phyloP scores from a whole-genome alignment of 2,888 invertebrate species.

The Serripes groenlandicus region DNA sequence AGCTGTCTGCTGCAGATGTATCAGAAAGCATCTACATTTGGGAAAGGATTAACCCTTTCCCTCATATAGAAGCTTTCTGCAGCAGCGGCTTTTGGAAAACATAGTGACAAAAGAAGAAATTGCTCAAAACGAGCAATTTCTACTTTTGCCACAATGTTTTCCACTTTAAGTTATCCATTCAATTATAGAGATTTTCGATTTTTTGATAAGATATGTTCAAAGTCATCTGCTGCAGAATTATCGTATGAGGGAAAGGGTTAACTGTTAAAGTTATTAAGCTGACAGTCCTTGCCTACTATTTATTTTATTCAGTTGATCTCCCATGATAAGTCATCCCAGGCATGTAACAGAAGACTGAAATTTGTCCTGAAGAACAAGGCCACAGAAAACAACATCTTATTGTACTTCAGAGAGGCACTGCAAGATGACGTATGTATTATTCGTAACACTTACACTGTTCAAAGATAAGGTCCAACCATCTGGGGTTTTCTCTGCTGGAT shows the following conservation, averaged over 20 bases:
- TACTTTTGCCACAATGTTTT: not conserved
- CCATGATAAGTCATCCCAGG: constrained; percentile 90
- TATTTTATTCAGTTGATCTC: constrained; percentile 85
- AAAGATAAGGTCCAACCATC: too few species aligned
- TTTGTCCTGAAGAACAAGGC: constrained; percentile 89
- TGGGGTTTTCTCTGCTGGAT: too few species aligned
- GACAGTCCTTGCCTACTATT: too few species aligned
- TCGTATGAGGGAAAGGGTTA: too few species aligned
- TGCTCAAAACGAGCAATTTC: not conserved
- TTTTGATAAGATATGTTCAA: too few species aligned
- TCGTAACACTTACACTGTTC: too few species aligned
- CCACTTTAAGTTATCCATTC: too few species aligned
- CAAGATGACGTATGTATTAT: constrained; percentile 87
- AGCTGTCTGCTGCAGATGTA: too few species aligned
- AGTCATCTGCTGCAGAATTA: too few species aligned
- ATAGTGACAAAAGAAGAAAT: not conserved
- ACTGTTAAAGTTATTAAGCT: too few species aligned
- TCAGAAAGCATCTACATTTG: too few species aligned
- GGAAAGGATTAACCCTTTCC: not conserved
- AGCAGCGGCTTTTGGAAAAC: not conserved
- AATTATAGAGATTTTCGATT: too few species aligned
- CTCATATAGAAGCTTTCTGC: not conserved
- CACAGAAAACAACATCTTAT: constrained; percentile 89
- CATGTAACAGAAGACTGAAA: constrained; percentile 90
- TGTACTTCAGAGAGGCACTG: constrained; percentile 89